These are phyloP conservation scores for Cossypha caffra DNA, from an alignment of 2,797 vertebrate species.

Conservation along the genomic window DNA sequence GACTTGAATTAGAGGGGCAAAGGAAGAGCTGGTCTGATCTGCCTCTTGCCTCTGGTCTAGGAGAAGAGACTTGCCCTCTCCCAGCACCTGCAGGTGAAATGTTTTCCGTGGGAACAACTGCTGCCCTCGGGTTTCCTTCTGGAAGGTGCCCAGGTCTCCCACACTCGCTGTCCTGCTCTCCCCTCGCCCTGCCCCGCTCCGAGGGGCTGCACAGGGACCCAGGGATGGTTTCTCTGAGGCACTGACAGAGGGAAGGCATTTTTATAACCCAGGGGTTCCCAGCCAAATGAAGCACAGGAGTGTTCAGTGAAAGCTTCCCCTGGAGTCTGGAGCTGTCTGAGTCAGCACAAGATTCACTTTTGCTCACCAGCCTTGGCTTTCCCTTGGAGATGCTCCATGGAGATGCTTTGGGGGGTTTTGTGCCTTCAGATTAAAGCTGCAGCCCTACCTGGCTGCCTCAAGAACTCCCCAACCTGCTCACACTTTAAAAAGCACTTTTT, in stretches of 20 bases:
- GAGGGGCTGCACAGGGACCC: background rate
- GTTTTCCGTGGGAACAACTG: conserved; percentile 64
- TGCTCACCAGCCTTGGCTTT: background rate
- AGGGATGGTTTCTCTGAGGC: background rate
- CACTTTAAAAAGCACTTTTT: background rate
- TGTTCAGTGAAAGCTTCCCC: conserved; percentile 24
- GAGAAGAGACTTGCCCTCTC: conserved; percentile 65
- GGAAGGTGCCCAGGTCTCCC: conserved; percentile 41
- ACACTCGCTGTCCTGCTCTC: background rate
- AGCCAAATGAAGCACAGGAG: background rate
- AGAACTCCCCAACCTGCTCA: background rate
- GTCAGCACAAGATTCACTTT: conserved; percentile 14
- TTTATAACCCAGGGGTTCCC: background rate
- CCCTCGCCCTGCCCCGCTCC: background rate
- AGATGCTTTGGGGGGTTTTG: background rate
- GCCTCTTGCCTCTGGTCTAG: conserved; percentile 55
- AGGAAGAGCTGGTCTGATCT: conserved; percentile 68
- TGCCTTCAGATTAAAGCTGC: background rate
- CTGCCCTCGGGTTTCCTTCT: conserved; percentile 55
- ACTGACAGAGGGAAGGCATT: background rate
- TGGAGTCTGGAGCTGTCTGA: conserved; percentile 4
- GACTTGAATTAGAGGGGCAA: conserved; percentile 67
- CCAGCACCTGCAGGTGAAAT: conserved; percentile 61
- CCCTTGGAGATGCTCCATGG: background rate
- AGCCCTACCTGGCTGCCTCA: background rate